Evolutionary conservation across 2,113 vertebrate genomes (phyloP).

Genomic region (Heteronetta atricapilla): DNA sequence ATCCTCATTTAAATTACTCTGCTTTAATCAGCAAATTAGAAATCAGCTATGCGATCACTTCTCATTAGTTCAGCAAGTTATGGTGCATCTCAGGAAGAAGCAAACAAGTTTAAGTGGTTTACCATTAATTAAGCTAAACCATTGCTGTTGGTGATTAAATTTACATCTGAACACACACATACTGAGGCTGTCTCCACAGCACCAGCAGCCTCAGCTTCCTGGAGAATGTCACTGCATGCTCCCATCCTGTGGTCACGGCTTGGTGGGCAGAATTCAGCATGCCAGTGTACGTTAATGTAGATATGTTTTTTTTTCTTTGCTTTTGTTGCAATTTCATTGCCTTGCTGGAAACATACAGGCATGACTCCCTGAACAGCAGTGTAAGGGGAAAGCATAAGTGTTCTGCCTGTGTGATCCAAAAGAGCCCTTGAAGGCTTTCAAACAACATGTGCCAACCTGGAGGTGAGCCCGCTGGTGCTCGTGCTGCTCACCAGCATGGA

Average conservation of each 20-base stretch:
- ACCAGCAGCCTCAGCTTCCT: not conserved
- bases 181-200: not conserved
- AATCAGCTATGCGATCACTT: not conserved
- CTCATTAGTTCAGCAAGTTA: not conserved
- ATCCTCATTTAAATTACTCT: not conserved
- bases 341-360: not conserved
- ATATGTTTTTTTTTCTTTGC: not conserved
- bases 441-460: not conserved
- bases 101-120: not conserved
- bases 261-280: not conserved
- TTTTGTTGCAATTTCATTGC: not conserved
- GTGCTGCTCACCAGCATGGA: not conserved
- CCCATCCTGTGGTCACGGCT: not conserved
- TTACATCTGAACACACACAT: not conserved
- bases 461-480: not conserved
- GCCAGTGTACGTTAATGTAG: not conserved
- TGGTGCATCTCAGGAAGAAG: not conserved
- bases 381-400: not conserved
- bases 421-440: not conserved
- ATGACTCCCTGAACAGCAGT: not conserved
- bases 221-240: not conserved
- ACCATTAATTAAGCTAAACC: not conserved
- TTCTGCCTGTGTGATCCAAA: not conserved
- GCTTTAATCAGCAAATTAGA: not conserved
- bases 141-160: not conserved